Conservation (phyloP, 2,888 invertebrate species). For the Ptychoptera albimana region DNA sequence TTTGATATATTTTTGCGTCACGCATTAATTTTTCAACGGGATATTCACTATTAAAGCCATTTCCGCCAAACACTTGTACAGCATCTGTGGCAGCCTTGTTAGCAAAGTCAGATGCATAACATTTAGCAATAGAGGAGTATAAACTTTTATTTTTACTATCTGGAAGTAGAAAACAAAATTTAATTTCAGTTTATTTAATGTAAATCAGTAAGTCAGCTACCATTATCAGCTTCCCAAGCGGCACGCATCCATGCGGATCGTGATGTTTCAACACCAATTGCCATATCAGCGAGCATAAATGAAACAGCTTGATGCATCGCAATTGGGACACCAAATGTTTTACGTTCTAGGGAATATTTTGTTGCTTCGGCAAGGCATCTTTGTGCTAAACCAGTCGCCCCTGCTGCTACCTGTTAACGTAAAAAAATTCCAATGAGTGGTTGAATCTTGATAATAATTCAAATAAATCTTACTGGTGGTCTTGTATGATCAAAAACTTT, state of each 20-base stretch:
- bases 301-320: slow-evolving; percentile 67
- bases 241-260: slow-evolving; percentile 66
- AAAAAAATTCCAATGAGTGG: slow-evolving; percentile 16
- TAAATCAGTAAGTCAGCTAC: slow-evolving; percentile 17
- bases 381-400: slow-evolving; percentile 71
- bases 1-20: slow-evolving; percentile 91
- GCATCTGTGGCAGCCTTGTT: slow-evolving; percentile 82
- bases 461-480: slow-evolving; percentile 33
- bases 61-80: slow-evolving; percentile 81
- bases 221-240: slow-evolving; percentile 72
- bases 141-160: slow-evolving; percentile 48
- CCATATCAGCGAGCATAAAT: slow-evolving; percentile 86
- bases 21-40: slow-evolving; percentile 93
- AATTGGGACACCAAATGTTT: slow-evolving; percentile 71
- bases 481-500: slow-evolving; percentile 54
- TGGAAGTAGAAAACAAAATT: slow-evolving; percentile 12
- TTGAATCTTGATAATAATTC: too few species aligned
- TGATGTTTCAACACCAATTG: slow-evolving; percentile 63
- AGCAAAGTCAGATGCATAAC: slow-evolving; percentile 70
- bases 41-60: slow-evolving; percentile 86
- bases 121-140: slow-evolving; percentile 78
- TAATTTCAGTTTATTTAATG: slow-evolving; percentile 8
- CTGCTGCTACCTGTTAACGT: slow-evolving; percentile 45
- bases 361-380: slow-evolving; percentile 76
- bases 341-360: slow-evolving; percentile 73